Conservation (phyloP, 1,140 invertebrate species). For the Pectinophora gossypiella region DNA sequence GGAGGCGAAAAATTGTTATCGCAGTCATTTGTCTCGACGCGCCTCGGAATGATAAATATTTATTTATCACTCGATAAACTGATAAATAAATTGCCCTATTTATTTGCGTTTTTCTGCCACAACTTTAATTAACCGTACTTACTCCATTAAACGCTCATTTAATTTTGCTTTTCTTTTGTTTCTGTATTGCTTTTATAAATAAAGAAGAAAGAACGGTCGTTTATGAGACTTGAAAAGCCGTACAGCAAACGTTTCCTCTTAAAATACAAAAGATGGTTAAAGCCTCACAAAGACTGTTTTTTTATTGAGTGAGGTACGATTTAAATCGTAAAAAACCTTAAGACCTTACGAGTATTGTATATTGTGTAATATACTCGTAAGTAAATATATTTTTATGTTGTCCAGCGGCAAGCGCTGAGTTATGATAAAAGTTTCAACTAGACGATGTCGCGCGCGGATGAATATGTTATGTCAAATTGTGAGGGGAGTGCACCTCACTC, state of each 20-base stretch:
- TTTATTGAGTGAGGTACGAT: too few relatives aligned
- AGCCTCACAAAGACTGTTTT: too few relatives aligned
- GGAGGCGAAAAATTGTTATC: constrained; percentile 5
- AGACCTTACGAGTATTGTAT: too few relatives aligned
- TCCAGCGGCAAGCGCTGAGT: too few relatives aligned
- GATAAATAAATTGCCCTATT: constrained; percentile 18
- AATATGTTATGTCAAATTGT: not conserved
- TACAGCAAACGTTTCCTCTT: too few relatives aligned
- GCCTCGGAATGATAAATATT: not conserved
- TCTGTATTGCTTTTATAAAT: constrained; percentile 2
- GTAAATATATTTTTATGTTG: too few relatives aligned
- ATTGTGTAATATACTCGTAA: too few relatives aligned
- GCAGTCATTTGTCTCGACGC: constrained; percentile 11
- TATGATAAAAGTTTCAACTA: too few relatives aligned
- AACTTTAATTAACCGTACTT: constrained; percentile 13
- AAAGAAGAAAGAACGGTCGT: constrained; percentile 4
- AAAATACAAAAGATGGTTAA: too few relatives aligned
- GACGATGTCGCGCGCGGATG: too few relatives aligned
- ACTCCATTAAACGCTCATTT: constrained; percentile 4
- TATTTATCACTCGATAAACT: constrained; percentile 8
- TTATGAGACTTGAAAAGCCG: too few relatives aligned
- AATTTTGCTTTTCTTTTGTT: constrained; percentile 9
- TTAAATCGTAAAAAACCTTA: too few relatives aligned
- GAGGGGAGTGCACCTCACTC: not conserved
- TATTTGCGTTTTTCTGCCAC: not conserved